Evolutionary conservation across 2,888 invertebrate genomes (phyloP), one percentile per base, ranked within the genome.

Genomic region (Conomelus anceps): DNA sequence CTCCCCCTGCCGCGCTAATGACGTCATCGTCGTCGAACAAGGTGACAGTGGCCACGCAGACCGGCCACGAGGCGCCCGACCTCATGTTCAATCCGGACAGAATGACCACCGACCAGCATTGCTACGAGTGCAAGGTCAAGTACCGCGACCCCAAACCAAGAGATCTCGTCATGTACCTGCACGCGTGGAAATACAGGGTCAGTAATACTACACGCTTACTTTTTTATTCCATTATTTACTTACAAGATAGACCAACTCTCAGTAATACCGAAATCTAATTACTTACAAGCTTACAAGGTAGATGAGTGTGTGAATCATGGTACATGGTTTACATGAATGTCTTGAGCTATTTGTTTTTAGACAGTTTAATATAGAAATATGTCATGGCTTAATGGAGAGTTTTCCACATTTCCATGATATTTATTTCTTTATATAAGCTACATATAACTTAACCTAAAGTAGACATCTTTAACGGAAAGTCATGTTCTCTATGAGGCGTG

Each of bases 161-260:
- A 91, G 98, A 99, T 93, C 95, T 99, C 90, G 96, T 98, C 91
- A 98, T 99, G 98, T 99, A 98, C 94, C 95, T 99, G 86, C 99
- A 99, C 94, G 99, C 99, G 29, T 97, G 97, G 97, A 97, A 97
- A 92, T 98, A 98, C 93, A 96, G 96, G 95, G 97, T 97, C 93
- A 93, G 93, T 87, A 26, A n/a, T n/a, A n/a, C n/a, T n/a, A 20
- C n/a, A 29, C 22, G 22, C 29, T 29, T 0, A 0, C 41, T 24
- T 20, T n/a, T n/a, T n/a, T 26, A 22, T 24, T n/a, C n/a, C 20
- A 24, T 20, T 41, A 87, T 87, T 1, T 1, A 26, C 24, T n/a
- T n/a, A n/a, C n/a, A n/a, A n/a, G n/a, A n/a, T n/a, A n/a, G n/a
- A n/a, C n/a, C n/a, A n/a, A n/a, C n/a, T 3, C 1, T n/a, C 20